These are phyloP conservation scores for Actenoides lindsayi DNA, from an alignment of 2,113 vertebrate species.

Conservation along the genomic window DNA sequence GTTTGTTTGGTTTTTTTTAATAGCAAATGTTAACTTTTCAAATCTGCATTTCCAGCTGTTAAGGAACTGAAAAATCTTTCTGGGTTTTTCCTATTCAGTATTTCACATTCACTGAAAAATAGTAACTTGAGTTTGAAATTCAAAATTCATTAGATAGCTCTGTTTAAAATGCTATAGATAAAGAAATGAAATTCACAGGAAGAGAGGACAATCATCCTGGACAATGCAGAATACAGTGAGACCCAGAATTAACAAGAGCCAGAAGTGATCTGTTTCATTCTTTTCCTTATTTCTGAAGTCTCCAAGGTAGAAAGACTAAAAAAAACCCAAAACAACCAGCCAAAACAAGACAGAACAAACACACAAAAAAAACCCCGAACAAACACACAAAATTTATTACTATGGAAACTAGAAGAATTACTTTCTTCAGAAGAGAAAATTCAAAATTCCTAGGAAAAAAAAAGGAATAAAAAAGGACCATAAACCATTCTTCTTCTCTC, in stretches of 20 bases:
- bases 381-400: not conserved
- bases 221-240: not conserved
- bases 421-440: not conserved
- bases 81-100: not conserved
- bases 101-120: not conserved
- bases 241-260: rapidly evolving
- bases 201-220: not conserved
- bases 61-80: not conserved
- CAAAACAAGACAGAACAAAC: too few relatives aligned
- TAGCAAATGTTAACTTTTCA: not conserved
- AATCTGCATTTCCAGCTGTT: not conserved
- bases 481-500: not conserved
- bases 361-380: too few relatives aligned
- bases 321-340: not conserved
- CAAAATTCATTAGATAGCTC: not conserved
- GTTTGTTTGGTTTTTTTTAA: not conserved
- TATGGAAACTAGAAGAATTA: not conserved
- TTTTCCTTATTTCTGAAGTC: not conserved
- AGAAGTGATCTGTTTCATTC: not conserved
- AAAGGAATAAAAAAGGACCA: not conserved
- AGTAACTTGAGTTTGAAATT: not conserved
- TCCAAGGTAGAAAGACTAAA: not conserved
- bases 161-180: not conserved
- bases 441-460: not conserved
- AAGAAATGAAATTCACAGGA: not conserved